Base-by-base conservation (phyloP, 2,113 vertebrate species). In the Halcyon malimbica region DNA sequence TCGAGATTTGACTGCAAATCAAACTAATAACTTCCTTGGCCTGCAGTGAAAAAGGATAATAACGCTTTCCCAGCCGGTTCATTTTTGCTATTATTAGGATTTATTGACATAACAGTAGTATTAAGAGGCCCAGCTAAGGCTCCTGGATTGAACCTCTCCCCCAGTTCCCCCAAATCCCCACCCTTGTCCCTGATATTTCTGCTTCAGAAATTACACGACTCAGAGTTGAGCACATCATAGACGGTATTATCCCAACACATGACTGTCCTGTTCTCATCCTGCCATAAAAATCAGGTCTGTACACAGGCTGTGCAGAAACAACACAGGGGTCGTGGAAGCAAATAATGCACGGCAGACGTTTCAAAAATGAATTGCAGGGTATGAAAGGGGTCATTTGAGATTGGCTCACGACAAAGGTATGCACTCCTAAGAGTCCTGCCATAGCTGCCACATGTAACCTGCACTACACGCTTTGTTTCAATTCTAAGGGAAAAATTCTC, bases 1-100 rank as follows among this genome's bases (percentile, higher is more conserved):
- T 79, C 7, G 15, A 89, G n/a, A 68, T 84, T 4, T 73, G 57
- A 76, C 83, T 82, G 48, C 60, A 91, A 91, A 92, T 84, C 69
- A 94, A 92, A 78, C n/a, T 46, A 84, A 60, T 57, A 93, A 79
- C 35, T 94, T 94, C 69, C 39, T 84, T 84, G 33, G 15, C 37
- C 57, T 87, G 35, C 44, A 81, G 44, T 76, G 42, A 80, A 83
- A 90, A 90, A 63, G 8, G 31, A 63, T 67, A 41, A n/a, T 63
- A 51, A 71, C 3, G 1, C 44, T 90, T 87, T 91, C 25, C 14
- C 48, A 79, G 54, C 29, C 2, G 1, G 79, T 54, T 82, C 23
- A 19, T 73, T 81, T 96, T 90, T 89, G 16, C 24, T 82, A 4
- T 41, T 83, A 74, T 79, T 89, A 82, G 77, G 74, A 83, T 95